Evolutionary conservation across 2,888 invertebrate species (phyloP), one percentile per base, ranked within the genome.

Genomic region (Sceliomorpha sp.): DNA sequence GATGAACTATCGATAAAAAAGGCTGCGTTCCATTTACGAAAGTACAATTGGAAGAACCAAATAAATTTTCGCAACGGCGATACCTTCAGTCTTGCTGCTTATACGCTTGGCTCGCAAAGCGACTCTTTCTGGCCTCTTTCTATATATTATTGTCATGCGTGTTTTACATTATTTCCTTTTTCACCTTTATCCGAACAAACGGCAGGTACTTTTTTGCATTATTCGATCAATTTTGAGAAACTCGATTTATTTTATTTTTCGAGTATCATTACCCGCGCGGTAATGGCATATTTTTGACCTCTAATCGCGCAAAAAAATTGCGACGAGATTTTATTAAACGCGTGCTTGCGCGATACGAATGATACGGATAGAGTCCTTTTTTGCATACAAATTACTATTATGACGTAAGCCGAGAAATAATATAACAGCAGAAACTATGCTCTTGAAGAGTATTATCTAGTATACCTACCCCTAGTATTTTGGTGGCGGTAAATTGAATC

Each of bases 401-500:
- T 73, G 76, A 70, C 75, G 75, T 77, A 74, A 73, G 73, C 60
- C 67, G 63, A 70, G 71, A 79, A 78, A 77, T 80, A 78, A 76
- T 77, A 76, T 67, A 67, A 75, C 76, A 70, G 68, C 47, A 68
- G 53, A 26, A 68, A 73, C 74, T 69, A 50, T 64, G 71, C 72
- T 73, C 75, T 73, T 74, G 71, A 75, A 77, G 72, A 75, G 74
- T 76, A 79, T 80, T 78, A 77, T 75, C 73, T 70, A 70, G 76
- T 75, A n/a, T n/a, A 77, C 69, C 69, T 72, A 67, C 76, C 75
- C 74, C 79, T n/a, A n/a, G n/a, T n/a, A 73, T 78, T 80, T 80
- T 73, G 78, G 76, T 73, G 75, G 75, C 72, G 73, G 76, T 76
- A 79, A 80, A 80, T 80, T 80, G 79, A 80, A 80, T 79, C 78